Evolutionary conservation across 2,113 vertebrate genomes (phyloP).

Genomic region (Fulmarus glacialis): DNA sequence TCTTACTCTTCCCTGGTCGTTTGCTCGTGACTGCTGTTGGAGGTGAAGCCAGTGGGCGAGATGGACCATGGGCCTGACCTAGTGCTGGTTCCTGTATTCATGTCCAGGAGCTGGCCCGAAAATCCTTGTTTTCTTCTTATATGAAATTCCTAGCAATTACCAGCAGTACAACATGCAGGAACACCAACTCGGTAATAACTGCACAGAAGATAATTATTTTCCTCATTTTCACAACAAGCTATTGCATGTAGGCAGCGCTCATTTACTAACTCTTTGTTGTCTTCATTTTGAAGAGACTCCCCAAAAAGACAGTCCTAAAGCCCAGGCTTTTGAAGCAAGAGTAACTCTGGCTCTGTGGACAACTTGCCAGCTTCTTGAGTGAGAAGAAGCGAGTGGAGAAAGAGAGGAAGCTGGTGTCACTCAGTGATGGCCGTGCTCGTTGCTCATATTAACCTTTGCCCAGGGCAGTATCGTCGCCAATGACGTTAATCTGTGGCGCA

Average conservation of each 20-base stretch:
- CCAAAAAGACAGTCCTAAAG: neutral
- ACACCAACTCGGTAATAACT: neutral
- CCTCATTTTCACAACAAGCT: neutral
- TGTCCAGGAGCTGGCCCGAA: neutral
- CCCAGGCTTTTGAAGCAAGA: neutral
- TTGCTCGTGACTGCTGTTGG: neutral
- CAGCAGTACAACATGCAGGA: neutral
- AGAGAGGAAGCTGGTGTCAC: neutral
- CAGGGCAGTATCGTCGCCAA: no score
- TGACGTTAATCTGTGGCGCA: no score
- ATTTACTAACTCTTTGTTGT: neutral
- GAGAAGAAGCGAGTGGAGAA: rapidly evolving
- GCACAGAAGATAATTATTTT: neutral
- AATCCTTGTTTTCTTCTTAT: neutral
- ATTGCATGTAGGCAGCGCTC: neutral
- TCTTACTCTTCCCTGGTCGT: neutral
- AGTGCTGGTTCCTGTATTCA: neutral
- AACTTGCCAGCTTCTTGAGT: neutral
- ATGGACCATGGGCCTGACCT: neutral
- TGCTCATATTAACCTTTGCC: neutral
- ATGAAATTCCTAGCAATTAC: neutral
- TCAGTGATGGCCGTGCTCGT: neutral
- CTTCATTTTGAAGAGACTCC: neutral
- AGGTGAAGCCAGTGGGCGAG: neutral
- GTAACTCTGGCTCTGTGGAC: neutral